Base-by-base conservation (phyloP, 1,140 invertebrate genomes). In the Gryllus bimaculatus region DNA sequence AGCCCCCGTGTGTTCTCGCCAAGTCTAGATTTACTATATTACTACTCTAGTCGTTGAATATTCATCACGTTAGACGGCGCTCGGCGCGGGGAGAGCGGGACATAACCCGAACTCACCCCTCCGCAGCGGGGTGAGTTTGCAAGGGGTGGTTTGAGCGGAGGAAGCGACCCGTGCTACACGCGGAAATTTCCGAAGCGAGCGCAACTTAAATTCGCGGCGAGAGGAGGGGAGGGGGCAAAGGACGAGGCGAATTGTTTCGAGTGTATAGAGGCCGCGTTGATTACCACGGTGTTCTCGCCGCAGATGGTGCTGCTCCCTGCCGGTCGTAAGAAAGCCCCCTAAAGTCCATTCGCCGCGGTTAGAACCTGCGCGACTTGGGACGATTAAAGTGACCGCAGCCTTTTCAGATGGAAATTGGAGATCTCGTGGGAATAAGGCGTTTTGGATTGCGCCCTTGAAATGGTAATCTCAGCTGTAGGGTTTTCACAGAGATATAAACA, bases 11-110 rank as follows among this genome's bases (percentile, higher is more conserved):
- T 5, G 26, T 39, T 39, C 26, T 39, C 54, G 18, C 54, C 54
- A 66, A 66, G 54, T 66, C 54, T 66, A 66, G 54, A 66, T 66
- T 66, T 66, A 66, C 10, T 66, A 66, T 66, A 66, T 66, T 66
- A 66, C 54, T 66, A 66, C 54, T 66, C 54, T 10, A 66, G 54
- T 10, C 54, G 54, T 66, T 66, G 54, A 66, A 66, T 66, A 66
- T 66, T 66, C 54, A 66, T 66, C 54, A 66, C 54, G 54, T 66
- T 66, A 66, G 54, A 66, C 10, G 54, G 54, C 1, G 54, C 54
- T 13, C 54, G 54, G 54, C 54, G 7, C 54, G 54, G 54, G 54
- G 10, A 18, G 54, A 7, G 54, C 54, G 54, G 54, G 54, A 18
- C 54, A 66, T 66, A 66, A 66, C 54, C 54, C 54, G 2, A 18